Evolutionary conservation across 2,113 vertebrate species (phyloP).

Genomic region (Lophius piscatorius): DNA sequence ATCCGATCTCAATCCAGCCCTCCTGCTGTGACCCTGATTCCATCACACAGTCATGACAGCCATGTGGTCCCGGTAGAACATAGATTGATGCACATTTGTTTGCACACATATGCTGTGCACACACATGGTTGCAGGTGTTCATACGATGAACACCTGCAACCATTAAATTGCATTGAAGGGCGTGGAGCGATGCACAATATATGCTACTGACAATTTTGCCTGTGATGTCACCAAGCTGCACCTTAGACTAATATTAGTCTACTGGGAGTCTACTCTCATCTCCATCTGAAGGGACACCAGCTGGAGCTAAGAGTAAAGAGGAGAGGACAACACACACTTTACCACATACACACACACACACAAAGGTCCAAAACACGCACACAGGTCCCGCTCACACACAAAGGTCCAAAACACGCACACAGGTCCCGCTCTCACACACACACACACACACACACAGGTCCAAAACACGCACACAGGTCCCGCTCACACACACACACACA

Average conservation of each 20-base stretch:
- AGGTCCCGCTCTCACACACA: conserved; percentile 8
- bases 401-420: conserved; percentile 10
- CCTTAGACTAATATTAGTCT: conserved; percentile 13
- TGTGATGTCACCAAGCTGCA: neutral
- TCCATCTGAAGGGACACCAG: conserved; percentile 65
- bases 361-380: too few relatives aligned
- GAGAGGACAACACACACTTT: conserved; percentile 17
- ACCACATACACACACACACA: conserved; percentile 9
- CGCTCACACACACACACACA: conserved; percentile 15
- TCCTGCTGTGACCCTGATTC: too few relatives aligned
- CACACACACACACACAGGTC: conserved; percentile 8
- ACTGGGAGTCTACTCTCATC: conserved; percentile 22
- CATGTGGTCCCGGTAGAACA: too few relatives aligned
- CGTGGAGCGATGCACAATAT: neutral
- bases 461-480: too few relatives aligned
- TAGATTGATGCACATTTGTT: too few relatives aligned
- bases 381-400: too few relatives aligned
- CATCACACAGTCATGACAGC: too few relatives aligned
- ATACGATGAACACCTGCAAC: too few relatives aligned
- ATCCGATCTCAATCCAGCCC: too few relatives aligned
- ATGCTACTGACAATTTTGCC: neutral
- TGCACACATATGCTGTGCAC: too few relatives aligned
- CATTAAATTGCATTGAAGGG: neutral
- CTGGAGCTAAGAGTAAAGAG: conserved; percentile 58
- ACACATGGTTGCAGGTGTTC: too few relatives aligned